These are phyloP conservation scores for Cantharis rufa DNA, from an alignment of 2,888 invertebrate species.

Conservation along the genomic window DNA sequence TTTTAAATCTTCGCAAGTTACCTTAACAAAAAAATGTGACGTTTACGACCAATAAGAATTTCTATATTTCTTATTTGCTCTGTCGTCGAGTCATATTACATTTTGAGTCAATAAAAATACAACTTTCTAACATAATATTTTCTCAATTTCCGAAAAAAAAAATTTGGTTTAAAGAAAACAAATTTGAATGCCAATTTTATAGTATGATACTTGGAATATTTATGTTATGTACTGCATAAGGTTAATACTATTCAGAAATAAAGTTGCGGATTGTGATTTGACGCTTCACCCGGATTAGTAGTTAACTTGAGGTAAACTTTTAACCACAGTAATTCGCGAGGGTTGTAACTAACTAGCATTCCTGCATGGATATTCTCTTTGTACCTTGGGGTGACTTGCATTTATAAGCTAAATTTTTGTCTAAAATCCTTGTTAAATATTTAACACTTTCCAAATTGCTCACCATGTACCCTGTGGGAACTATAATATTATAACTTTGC, in stretches of 20 bases:
- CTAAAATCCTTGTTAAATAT: not conserved
- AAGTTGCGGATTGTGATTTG: not conserved
- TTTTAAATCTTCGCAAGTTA: not conserved
- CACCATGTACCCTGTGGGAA: not conserved
- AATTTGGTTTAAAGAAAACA: not conserved
- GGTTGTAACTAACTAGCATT: not conserved
- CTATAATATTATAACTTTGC: not conserved
- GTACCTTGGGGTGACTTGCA: not conserved
- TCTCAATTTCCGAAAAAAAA: not conserved
- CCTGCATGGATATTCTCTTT: not conserved
- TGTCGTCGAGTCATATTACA: not conserved
- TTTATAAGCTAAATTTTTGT: not conserved
- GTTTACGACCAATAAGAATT: not conserved
- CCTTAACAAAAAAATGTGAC: not conserved
- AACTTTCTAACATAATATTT: not conserved
- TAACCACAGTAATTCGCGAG: conserved; percentile 2
- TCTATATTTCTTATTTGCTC: not conserved
- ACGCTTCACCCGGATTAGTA: conserved; percentile 6
- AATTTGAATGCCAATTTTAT: not conserved
- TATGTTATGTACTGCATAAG: not conserved
- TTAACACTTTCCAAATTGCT: not conserved
- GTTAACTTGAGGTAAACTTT: conserved; percentile 6
- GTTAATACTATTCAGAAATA: not conserved
- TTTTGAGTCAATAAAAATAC: not conserved
- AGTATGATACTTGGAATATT: not conserved